Evolutionary conservation across 2,888 invertebrate species (phyloP).

Genomic region (Helobdella robusta): DNA sequence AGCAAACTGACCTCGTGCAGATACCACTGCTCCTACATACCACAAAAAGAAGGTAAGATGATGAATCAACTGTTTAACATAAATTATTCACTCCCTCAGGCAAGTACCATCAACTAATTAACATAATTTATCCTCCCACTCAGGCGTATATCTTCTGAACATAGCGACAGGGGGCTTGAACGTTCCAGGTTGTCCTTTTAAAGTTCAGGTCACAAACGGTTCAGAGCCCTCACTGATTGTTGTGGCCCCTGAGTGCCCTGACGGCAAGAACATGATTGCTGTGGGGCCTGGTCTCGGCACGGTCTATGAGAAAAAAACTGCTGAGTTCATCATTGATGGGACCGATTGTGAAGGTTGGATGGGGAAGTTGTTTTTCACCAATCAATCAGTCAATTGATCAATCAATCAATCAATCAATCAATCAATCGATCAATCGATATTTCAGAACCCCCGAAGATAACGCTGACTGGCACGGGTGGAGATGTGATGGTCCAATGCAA

Average conservation of each 20-base stretch:
- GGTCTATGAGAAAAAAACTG: background rate
- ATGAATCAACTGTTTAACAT: too few species aligned
- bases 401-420: too few species aligned
- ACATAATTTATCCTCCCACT: too few species aligned
- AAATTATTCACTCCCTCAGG: too few species aligned
- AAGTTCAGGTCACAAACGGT: constrained; percentile 46
- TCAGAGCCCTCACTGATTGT: too few species aligned
- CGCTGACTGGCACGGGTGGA: background rate
- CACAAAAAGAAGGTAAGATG: constrained; percentile 57
- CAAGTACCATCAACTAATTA: too few species aligned
- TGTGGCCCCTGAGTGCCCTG: background rate
- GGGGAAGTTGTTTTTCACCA: too few species aligned
- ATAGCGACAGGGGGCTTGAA: constrained; percentile 81
- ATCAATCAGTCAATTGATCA: too few species aligned
- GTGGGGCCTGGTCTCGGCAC: background rate
- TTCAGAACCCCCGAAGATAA: background rate
- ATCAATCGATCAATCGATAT: too few species aligned
- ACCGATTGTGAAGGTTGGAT: too few species aligned
- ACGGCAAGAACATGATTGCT: background rate
- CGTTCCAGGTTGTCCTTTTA: constrained; percentile 69
- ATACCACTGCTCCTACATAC: constrained; percentile 82
- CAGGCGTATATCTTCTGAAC: constrained; percentile 63
- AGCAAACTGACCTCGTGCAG: constrained; percentile 72
- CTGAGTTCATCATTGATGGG: constrained; percentile 17
- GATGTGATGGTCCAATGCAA: background rate